Conservation (phyloP, 1,140 invertebrate genomes). For the Drosophila jambulina region DNA sequence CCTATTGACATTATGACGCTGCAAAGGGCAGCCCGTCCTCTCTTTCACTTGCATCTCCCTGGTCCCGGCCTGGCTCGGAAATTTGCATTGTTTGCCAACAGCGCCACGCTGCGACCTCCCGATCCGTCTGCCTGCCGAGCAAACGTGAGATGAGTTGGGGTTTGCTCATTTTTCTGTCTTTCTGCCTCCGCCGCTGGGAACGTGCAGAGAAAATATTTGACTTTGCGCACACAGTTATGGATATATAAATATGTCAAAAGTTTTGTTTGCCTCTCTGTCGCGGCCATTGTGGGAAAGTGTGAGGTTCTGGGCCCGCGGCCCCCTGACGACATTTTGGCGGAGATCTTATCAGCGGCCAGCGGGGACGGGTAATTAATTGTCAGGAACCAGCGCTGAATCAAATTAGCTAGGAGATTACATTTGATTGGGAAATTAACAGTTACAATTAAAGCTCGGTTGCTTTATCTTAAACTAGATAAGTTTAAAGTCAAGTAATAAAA, state of each 20-base stretch:
- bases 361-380: constrained; percentile 31
- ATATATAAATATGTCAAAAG: constrained; percentile 77
- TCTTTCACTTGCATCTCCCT: constrained; percentile 27
- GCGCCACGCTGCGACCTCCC: constrained; percentile 43
- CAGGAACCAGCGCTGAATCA: neutral
- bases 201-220: constrained; percentile 76
- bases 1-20: constrained; percentile 72
- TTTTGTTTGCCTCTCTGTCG: constrained; percentile 56
- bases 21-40: constrained; percentile 16
- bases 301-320: constrained; percentile 31
- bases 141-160: constrained; percentile 58
- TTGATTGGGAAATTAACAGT: neutral
- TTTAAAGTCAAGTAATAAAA: neutral
- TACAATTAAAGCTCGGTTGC: neutral
- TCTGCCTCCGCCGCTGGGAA: constrained; percentile 54
- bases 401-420: constrained; percentile 1
- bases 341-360: constrained; percentile 26
- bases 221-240: constrained; percentile 64
- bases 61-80: constrained; percentile 23
- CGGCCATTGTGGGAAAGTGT: constrained; percentile 49
- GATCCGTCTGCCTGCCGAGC: constrained; percentile 56
- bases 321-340: constrained; percentile 18
- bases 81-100: constrained; percentile 73
- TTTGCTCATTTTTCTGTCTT: constrained; percentile 40
- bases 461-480: neutral